These are phyloP conservation scores for Plotosus lineatus DNA, from an alignment of 2,113 vertebrate species.

Conservation along the genomic window DNA sequence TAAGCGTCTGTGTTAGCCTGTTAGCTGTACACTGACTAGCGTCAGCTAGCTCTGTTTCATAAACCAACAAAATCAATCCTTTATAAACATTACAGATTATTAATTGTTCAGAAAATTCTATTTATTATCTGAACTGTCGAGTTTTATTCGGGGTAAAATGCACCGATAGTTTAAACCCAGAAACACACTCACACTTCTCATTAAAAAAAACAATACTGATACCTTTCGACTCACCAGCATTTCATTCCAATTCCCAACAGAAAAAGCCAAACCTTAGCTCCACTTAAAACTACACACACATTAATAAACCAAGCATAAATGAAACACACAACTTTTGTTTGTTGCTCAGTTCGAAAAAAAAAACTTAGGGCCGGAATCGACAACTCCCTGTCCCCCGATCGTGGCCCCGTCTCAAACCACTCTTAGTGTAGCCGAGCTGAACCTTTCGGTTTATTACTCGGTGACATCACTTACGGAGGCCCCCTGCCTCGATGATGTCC, in stretches of 20 bases:
- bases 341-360: constrained; percentile 1
- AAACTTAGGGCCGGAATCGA: constrained; percentile 12
- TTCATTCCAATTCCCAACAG: constrained; percentile 34
- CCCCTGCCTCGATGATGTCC: no score
- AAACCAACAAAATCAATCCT: no score
- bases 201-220: not conserved
- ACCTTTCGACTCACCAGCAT: constrained; percentile 50
- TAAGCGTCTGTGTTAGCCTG: not conserved
- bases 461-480: not conserved
- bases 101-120: not conserved
- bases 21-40: not conserved
- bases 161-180: not conserved
- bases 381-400: not conserved
- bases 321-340: constrained; percentile 4
- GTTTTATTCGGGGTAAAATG: not conserved
- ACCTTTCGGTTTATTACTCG: not conserved
- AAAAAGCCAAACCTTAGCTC: not conserved
- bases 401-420: constrained; percentile 3
- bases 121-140: not conserved
- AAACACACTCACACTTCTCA: not conserved
- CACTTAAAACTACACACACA: not conserved
- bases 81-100: not conserved
- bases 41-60: not conserved
- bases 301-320: not conserved
- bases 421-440: fast-evolving